Percentiles rank a stretch among this genome's conserved stretches.
Conservation (phyloP, 2,888 invertebrate genomes). For the Drosophila testacea region DNA sequence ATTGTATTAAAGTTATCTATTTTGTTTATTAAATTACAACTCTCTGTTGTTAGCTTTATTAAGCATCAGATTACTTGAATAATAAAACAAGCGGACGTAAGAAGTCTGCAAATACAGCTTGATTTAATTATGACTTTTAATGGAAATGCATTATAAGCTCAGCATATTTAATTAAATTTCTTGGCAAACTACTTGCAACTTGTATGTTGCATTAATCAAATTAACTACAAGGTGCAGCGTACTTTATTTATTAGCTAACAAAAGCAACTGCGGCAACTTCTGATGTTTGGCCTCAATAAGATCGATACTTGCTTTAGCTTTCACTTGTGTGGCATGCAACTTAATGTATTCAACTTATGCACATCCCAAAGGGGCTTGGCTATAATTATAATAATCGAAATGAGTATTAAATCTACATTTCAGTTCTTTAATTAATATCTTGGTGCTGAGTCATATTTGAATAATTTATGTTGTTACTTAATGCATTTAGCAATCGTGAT, state of each 20-base stretch:
- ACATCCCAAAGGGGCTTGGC: slow-evolving; percentile 2
- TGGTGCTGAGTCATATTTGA: slow-evolving; percentile 13
- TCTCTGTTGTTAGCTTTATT: neutral
- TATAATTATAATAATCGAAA: slow-evolving; percentile 2
- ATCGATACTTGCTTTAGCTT: slow-evolving; percentile 33
- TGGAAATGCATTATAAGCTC: neutral
- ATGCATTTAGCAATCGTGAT: slow-evolving; percentile 18
- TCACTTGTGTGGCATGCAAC: slow-evolving; percentile 24
- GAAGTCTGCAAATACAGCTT: neutral
- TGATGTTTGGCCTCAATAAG: slow-evolving; percentile 33
- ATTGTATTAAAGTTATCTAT: neutral
- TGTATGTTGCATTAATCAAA: slow-evolving; percentile 28
- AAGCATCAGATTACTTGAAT: neutral
- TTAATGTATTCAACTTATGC: neutral
- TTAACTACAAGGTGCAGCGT: slow-evolving; percentile 16
- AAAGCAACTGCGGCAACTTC: slow-evolving; percentile 13
- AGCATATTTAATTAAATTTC: slow-evolving; percentile 15
- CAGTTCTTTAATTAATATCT: slow-evolving; percentile 5
- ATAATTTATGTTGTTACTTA: slow-evolving; percentile 19
- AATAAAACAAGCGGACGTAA: neutral
- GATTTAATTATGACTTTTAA: neutral
- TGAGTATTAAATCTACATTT: neutral
- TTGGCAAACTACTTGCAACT: slow-evolving; percentile 6
- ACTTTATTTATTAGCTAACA: slow-evolving; percentile 20
- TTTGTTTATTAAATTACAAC: slow-evolving; percentile 1